These are phyloP conservation scores for Ornithoptera alexandrae DNA, from an alignment of 2,888 invertebrate genomes.

Conservation along the genomic window DNA sequence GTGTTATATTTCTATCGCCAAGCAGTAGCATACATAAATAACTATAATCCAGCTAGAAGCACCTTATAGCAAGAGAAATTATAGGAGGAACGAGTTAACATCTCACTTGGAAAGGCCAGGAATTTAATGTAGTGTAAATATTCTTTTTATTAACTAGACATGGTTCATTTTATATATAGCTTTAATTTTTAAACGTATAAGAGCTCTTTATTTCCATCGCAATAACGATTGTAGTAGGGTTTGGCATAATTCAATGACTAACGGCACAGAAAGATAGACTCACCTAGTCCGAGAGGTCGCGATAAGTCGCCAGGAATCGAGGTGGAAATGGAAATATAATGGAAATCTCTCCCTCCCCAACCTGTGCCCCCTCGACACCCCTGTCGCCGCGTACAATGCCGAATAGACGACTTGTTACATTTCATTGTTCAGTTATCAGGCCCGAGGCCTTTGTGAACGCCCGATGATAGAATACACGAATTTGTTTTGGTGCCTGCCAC, in stretches of 20 bases:
- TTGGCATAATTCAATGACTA: constrained; percentile 61
- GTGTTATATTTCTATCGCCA: too few species aligned
- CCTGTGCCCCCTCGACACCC: constrained; percentile 38
- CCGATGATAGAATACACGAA: constrained; percentile 79
- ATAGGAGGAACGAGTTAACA: too few species aligned
- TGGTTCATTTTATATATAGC: too few species aligned
- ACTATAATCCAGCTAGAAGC: too few species aligned
- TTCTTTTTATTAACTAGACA: too few species aligned
- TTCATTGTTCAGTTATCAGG: constrained; percentile 80
- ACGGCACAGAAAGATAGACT: constrained; percentile 78
- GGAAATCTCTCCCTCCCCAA: constrained; percentile 59
- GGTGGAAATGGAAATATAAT: constrained; percentile 81
- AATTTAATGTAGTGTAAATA: too few species aligned
- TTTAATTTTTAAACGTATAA: not conserved
- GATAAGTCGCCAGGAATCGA: constrained; percentile 76
- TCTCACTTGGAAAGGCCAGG: too few species aligned
- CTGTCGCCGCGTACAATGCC: constrained; percentile 66
- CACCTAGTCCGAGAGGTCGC: constrained; percentile 72
- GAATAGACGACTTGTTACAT: constrained; percentile 80
- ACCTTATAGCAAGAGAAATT: too few species aligned
- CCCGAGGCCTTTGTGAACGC: constrained; percentile 73
- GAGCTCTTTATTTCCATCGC: constrained; percentile 7
- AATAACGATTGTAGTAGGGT: constrained; percentile 16
- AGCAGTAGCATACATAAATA: too few species aligned
- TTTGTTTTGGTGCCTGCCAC: constrained; percentile 76